phyloP scores from a whole-genome alignment of 1,140 invertebrate species.

The Drosophila sp. region DNA sequence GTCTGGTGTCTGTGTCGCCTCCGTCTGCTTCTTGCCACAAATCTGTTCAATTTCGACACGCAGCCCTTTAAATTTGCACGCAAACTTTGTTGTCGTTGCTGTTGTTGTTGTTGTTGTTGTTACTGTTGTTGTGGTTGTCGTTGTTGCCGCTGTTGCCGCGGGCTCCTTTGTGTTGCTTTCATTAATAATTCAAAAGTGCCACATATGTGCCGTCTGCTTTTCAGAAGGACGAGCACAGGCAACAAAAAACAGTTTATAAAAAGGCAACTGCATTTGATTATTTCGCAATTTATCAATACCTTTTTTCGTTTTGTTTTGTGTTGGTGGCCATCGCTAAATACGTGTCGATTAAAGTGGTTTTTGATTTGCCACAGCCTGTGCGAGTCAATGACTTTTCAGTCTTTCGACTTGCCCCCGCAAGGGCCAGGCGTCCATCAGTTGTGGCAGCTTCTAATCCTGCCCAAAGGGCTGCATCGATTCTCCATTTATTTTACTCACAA shows the following conservation, averaged over 20 bases:
- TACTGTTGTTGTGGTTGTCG: too few relatives aligned
- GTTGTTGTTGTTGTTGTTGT: conserved; percentile 29
- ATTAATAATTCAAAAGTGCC: conserved; percentile 80
- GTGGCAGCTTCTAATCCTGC: conserved; percentile 63
- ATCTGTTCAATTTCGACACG: conserved; percentile 64
- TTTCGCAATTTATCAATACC: conserved; percentile 76
- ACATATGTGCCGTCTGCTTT: conserved; percentile 45
- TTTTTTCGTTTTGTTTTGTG: background rate
- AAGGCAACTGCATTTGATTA: conserved; percentile 66
- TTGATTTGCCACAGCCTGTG: conserved; percentile 55
- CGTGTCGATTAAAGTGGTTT: conserved; percentile 74
- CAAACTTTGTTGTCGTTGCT: conserved; percentile 48
- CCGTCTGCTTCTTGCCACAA: conserved; percentile 39
- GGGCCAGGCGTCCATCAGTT: conserved; percentile 38
- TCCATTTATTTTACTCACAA: conserved; percentile 31
- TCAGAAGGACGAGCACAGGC: conserved; percentile 27
- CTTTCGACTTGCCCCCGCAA: conserved; percentile 17
- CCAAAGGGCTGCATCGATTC: conserved; percentile 52
- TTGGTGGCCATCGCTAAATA: conserved; percentile 71
- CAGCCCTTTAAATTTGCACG: conserved; percentile 64
- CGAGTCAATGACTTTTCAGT: conserved; percentile 39
- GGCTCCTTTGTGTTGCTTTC: conserved; percentile 71
- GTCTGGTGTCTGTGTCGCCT: background rate
- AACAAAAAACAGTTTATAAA: conserved; percentile 19
- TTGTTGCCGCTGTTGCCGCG: conserved; percentile 53